Evolutionary conservation across 2,113 vertebrate genomes (phyloP).

Genomic region (Pitta sordida): DNA sequence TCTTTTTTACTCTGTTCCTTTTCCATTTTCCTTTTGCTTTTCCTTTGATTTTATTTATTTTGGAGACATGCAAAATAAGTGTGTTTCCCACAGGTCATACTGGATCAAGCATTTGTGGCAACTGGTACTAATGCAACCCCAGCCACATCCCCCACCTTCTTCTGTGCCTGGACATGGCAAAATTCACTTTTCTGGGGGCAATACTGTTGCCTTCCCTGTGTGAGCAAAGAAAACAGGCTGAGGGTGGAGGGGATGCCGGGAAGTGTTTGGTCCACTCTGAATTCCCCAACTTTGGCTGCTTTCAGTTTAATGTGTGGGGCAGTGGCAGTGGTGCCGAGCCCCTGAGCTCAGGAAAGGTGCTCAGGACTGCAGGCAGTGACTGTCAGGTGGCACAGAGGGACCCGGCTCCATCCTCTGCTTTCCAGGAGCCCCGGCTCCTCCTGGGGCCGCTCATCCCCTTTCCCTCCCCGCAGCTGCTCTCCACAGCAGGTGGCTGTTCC

Average conservation of each 20-base stretch:
- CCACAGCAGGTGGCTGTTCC: neutral
- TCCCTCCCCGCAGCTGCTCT: neutral
- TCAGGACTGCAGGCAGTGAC: fast-evolving
- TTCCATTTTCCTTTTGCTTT: too few relatives aligned
- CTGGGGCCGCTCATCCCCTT: fast-evolving
- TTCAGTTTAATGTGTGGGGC: neutral
- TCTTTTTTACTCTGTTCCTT: too few relatives aligned
- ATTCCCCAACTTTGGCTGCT: neutral
- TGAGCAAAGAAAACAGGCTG: neutral
- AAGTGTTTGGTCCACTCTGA: neutral
- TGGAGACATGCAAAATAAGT: neutral
- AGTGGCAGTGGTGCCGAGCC: neutral
- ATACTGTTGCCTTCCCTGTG: neutral
- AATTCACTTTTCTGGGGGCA: neutral
- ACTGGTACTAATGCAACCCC: neutral
- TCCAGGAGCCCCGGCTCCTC: neutral
- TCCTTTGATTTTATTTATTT: neutral
- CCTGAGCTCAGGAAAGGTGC: neutral
- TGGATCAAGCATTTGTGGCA: neutral
- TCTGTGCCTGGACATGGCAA: neutral
- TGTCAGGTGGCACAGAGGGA: neutral
- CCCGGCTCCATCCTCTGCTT: neutral
- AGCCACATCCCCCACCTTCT: neutral
- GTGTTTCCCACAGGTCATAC: neutral
- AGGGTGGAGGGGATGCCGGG: neutral